A percentile compares a stretch with the other conserved stretches of the same genome.
Evolutionary conservation across 2,113 vertebrate genomes (phyloP).

Genomic region (Vidua chalybeata): DNA sequence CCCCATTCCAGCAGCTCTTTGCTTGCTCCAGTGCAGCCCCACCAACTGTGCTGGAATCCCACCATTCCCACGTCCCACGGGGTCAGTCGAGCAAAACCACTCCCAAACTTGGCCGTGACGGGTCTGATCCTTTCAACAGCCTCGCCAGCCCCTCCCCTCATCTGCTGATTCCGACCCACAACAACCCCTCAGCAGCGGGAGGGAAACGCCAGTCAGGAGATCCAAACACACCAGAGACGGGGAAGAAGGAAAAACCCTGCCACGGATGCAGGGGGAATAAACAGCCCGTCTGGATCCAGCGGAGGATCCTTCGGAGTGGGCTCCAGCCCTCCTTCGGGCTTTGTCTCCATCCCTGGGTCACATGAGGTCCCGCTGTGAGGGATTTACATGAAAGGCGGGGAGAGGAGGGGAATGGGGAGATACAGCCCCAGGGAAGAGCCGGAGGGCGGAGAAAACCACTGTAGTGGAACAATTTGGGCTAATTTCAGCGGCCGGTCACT

Average conservation of each 20-base stretch:
- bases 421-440: not conserved
- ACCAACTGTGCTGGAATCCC: not conserved
- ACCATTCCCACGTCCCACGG: not conserved
- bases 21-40: not conserved
- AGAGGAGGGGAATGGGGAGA: not conserved
- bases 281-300: not conserved
- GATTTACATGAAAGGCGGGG: not conserved
- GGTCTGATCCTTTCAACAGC: not conserved
- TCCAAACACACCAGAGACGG: not conserved
- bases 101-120: not conserved
- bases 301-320: not conserved
- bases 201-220: not conserved
- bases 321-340: not conserved
- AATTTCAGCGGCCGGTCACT: not conserved
- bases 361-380: not conserved
- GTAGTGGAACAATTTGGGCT: not conserved
- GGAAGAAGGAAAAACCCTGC: not conserved
- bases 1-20: not conserved
- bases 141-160: not conserved
- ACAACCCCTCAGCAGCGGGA: not conserved
- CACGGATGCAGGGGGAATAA: not conserved
- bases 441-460: not conserved
- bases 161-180: not conserved
- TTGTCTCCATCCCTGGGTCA: not conserved
- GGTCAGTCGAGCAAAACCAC: not conserved